Base-by-base conservation (phyloP, 2,113 vertebrate genomes). In the Bubo blakistoni region DNA sequence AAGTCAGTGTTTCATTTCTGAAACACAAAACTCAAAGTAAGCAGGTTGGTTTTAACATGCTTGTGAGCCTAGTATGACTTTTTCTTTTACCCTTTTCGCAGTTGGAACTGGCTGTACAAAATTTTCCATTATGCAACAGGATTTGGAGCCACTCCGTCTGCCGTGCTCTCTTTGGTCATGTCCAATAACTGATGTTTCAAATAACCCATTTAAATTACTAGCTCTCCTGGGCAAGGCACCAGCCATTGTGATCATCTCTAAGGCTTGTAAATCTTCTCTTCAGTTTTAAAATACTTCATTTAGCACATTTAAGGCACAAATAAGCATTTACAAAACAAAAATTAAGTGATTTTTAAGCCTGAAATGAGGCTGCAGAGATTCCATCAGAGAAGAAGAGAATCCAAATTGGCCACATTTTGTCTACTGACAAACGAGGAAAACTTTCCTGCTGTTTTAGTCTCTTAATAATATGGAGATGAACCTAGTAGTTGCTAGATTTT, bases 311-410 rank as follows among this genome's bases (percentile, higher is more conserved):
- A 94, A 96, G 62, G 42, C 80, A 61, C 52, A 96, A 96, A 93
- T 29, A 95, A 93, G 52, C 86, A 89, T 96, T 95, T 93, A 57
- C 51, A 86, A 96, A 96, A 74, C 81, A 94, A 92, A 96, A 96
- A 96, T 94, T 85, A 93, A 93, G 79, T 94, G 65, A 52, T 81
- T 92, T 95, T 96, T 88, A 91, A 86, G 83, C 73, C 44, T 84
- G 80, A 91, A 95, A 95, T 92, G 66, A 70, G 65, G 49, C 88
- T 96, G 61, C 49, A 92, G 80, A 88, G 65, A 91, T 91, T 94
- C 81, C 36, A 72, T 94, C 83, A 66, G 42, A 92, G 54, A 86
- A 87, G 70, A 78, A 51, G 18, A 83, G 34, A 73, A 92, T 96
- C 88, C 88, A 96, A 93, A 81, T 84, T 93, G 92, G 96, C 80